Conservation (phyloP, 1,140 invertebrate genomes). For the Zaprionus camerounensis region DNA sequence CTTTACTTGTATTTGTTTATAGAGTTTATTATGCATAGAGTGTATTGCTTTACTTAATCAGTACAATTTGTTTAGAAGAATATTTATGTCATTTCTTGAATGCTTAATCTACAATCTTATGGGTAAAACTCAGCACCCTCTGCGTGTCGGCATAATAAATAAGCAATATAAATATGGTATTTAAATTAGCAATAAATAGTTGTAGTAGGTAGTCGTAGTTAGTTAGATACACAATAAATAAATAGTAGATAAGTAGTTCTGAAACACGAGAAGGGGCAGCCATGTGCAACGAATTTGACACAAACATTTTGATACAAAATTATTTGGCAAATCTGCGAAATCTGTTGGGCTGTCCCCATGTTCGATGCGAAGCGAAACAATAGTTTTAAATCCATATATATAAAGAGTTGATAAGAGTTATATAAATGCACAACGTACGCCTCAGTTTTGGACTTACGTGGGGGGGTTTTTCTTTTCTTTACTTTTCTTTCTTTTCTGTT, state of each 20-base stretch:
- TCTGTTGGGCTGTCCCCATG: conserved; percentile 1
- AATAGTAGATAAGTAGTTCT: conserved; percentile 31
- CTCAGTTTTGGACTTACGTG: conserved; percentile 61
- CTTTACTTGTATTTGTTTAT: conserved; percentile 43
- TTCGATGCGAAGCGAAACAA: conserved; percentile 43
- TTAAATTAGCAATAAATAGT: conserved; percentile 67
- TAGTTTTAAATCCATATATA: conserved; percentile 51
- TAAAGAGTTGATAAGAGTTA: conserved; percentile 65
- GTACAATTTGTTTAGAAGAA: conserved; percentile 78
- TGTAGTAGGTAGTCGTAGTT: conserved; percentile 20
- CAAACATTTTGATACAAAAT: conserved; percentile 82
- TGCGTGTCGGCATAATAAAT: conserved; percentile 59
- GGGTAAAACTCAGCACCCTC: conserved; percentile 68
- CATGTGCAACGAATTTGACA: conserved; percentile 57
- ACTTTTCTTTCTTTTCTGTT: conserved; percentile 1
- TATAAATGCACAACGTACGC: conserved; percentile 74
- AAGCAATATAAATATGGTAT: conserved; percentile 42
- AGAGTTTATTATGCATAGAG: conserved; percentile 58
- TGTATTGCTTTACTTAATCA: conserved; percentile 83
- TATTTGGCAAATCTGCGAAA: conserved; percentile 70
- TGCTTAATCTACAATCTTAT: conserved; percentile 45
- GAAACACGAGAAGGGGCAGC: conserved; percentile 21
- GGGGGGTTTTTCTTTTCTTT: neutral
- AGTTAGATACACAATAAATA: conserved; percentile 31
- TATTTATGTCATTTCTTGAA: conserved; percentile 27